Percentiles rank a stretch among this genome's conserved stretches.
These are phyloP conservation scores for Cataglyphis altisquamis DNA, from an alignment of 2,888 invertebrate genomes.

Conservation along the genomic window DNA sequence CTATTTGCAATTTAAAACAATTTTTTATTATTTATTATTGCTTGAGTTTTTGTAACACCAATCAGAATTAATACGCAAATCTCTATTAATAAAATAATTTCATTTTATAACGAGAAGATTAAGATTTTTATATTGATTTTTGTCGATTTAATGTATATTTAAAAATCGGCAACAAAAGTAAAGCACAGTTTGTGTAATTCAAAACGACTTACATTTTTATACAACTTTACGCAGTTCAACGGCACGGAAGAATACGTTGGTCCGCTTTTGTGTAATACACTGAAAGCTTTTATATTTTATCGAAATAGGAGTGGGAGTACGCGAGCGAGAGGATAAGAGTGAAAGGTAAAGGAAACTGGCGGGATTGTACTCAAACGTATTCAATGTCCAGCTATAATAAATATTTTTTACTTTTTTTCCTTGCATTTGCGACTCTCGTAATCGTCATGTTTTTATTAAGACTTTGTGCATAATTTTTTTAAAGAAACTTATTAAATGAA, in stretches of 20 bases:
- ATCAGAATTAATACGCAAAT: background rate
- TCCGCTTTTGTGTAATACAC: background rate
- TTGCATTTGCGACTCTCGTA: background rate
- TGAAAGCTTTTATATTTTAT: background rate
- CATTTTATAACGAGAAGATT: background rate
- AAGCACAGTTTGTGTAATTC: background rate
- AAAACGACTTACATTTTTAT: background rate
- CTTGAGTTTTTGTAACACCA: background rate
- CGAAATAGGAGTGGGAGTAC: background rate
- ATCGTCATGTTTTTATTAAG: background rate
- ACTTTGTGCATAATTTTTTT: background rate
- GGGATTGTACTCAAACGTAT: background rate
- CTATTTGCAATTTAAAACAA: background rate
- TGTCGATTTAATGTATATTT: background rate
- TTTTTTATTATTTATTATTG: constrained; percentile 6
- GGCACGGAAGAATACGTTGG: background rate
- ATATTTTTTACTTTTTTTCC: background rate
- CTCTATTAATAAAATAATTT: background rate
- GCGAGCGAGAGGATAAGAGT: background rate
- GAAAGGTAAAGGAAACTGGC: background rate
- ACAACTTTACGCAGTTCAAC: background rate
- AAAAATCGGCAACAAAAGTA: background rate
- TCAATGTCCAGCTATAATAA: background rate
- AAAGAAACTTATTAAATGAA: background rate
- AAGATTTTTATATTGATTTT: background rate